Evolutionary conservation across 2,113 vertebrate genomes (phyloP).

Genomic region (Cryptotis parvus): DNA sequence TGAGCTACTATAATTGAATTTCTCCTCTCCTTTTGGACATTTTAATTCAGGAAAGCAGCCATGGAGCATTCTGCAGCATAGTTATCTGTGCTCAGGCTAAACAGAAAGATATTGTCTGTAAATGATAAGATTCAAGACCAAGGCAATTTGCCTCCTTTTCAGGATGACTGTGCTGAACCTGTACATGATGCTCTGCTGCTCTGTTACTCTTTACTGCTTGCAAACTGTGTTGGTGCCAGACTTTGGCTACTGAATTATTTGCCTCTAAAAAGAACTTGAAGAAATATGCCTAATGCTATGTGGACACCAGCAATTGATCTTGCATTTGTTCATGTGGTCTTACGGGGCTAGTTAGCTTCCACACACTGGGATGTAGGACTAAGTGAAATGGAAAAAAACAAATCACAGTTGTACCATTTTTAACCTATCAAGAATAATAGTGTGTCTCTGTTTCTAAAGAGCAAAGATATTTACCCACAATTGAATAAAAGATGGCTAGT

Average conservation of each 20-base stretch:
- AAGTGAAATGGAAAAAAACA: conserved; percentile 29
- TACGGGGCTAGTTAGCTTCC: not conserved
- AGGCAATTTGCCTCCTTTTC: not conserved
- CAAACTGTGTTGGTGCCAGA: not conserved
- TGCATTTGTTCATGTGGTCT: not conserved
- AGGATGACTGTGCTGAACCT: not conserved
- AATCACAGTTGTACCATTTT: conserved; percentile 13
- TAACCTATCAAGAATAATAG: not conserved
- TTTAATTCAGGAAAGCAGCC: not conserved
- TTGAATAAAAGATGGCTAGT: conserved; percentile 25
- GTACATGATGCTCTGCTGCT: not conserved
- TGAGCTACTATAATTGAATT: not conserved
- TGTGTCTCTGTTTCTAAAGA: not conserved
- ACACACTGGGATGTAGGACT: not conserved
- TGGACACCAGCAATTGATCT: not conserved
- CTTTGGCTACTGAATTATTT: not conserved
- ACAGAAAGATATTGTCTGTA: not conserved
- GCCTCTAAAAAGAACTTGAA: not conserved
- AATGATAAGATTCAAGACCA: not conserved
- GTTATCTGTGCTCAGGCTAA: not conserved
- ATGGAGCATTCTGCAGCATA: not conserved
- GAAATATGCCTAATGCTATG: accelerated
- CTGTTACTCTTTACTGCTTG: not conserved
- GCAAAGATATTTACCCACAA: not conserved
- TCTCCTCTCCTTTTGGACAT: not conserved